Percentiles rank a stretch among this genome's conserved stretches.
phyloP scores from a whole-genome alignment of 2,888 invertebrate genomes.

The Theretra japonica region DNA sequence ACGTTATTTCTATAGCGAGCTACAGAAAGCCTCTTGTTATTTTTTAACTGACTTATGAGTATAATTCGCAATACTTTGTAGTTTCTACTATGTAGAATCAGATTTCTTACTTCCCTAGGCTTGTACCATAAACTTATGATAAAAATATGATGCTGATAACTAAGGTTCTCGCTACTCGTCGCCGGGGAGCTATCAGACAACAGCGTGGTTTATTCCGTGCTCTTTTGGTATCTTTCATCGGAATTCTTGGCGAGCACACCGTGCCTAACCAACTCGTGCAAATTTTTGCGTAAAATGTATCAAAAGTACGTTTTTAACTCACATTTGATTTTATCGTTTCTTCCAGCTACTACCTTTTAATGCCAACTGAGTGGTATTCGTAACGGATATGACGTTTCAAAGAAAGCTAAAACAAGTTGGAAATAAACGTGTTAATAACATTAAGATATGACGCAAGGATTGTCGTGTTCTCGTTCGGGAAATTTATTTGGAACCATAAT shows the following conservation, averaged over 20 bases:
- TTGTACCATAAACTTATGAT: background rate
- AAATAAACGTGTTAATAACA: slow-evolving; percentile 21
- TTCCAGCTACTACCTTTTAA: slow-evolving; percentile 25
- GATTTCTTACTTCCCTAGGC: no score
- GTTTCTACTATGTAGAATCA: no score
- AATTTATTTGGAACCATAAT: slow-evolving; percentile 21
- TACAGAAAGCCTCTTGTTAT: background rate
- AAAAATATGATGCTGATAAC: background rate
- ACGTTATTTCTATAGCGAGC: background rate
- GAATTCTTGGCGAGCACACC: slow-evolving; percentile 49
- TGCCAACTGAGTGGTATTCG: background rate
- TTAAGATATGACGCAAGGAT: slow-evolving; percentile 23
- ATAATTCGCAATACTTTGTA: no score
- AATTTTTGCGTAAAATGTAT: slow-evolving; percentile 4
- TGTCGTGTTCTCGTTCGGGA: slow-evolving; percentile 21
- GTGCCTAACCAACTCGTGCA: slow-evolving; percentile 25
- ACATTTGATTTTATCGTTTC: slow-evolving; percentile 18
- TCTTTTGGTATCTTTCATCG: slow-evolving; percentile 70
- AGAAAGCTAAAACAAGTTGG: slow-evolving; percentile 19
- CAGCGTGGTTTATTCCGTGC: slow-evolving; percentile 68
- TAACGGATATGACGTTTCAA: slow-evolving; percentile 22
- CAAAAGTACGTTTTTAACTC: slow-evolving; percentile 14
- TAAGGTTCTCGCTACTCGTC: slow-evolving; percentile 2
- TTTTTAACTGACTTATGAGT: no score
- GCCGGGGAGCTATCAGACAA: slow-evolving; percentile 55